Conservation (phyloP, 2,888 invertebrate genomes). For the Volucella inflata region DNA sequence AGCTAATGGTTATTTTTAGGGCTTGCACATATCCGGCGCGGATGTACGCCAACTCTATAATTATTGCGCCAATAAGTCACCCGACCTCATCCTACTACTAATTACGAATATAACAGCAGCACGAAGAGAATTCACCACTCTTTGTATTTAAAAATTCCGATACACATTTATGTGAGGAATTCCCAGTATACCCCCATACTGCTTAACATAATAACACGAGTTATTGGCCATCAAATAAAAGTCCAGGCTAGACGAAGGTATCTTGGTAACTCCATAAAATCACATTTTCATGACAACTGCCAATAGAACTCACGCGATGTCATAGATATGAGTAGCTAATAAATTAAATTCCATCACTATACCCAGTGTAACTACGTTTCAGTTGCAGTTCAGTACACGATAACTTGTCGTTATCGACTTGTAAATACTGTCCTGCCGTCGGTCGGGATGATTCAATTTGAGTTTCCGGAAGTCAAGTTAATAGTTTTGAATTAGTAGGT, state of each 20-base stretch:
- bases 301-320: slow-evolving; percentile 55
- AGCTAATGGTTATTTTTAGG: slow-evolving; percentile 42
- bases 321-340: slow-evolving; percentile 41
- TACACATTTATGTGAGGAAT: slow-evolving; percentile 13
- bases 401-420: slow-evolving; percentile 46
- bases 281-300: slow-evolving; percentile 56
- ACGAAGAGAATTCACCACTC: slow-evolving; percentile 16
- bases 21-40: slow-evolving; percentile 58
- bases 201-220: background rate
- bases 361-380: slow-evolving; percentile 26
- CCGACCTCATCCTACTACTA: background rate
- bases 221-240: slow-evolving; percentile 13
- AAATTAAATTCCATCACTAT: slow-evolving; percentile 44
- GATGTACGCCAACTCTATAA: slow-evolving; percentile 38
- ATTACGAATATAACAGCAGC: slow-evolving; percentile 21
- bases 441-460: slow-evolving; percentile 49
- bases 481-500: background rate
- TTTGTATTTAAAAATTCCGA: slow-evolving; percentile 14
- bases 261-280: slow-evolving; percentile 27
- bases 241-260: background rate
- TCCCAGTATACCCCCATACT: background rate
- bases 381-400: slow-evolving; percentile 34
- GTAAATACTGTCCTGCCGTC: background rate
- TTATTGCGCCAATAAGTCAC: slow-evolving; percentile 58
- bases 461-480: slow-evolving; percentile 36